Base-by-base conservation (phyloP, 2,797 vertebrate species). In the Balearica regulorum region DNA sequence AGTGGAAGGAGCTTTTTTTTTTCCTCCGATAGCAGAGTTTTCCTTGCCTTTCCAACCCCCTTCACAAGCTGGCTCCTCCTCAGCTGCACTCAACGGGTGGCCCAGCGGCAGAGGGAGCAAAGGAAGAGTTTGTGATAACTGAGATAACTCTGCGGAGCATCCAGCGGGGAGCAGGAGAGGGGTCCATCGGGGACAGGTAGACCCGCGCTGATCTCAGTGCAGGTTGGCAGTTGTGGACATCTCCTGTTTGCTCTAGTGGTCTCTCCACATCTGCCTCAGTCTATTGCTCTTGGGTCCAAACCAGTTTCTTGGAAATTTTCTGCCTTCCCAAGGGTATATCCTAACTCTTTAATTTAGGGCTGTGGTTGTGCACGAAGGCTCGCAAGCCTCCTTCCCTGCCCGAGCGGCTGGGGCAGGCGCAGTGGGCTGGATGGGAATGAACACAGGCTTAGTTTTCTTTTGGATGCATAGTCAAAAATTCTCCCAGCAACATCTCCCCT, bases 381-480 rank as follows among this genome's bases (percentile, higher is more conserved):
- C 0, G 0, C 0, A 11, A 70, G n/a, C 60, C 33, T 65, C 35
- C n/a, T 58, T 44, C 41, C 16, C 57, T 65, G 39, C 69, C 57
- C 0, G 0, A 35, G 41, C 33, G 39, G 24, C 35, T 26, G 39
- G 55, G 65, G 12, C 33, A 33, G 53, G 33, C 3, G 1, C 22
- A 54, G 19, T 4, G 6, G 70, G 49, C 31, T 53, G 62, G n/a
- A 6, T 37, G 44, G 43, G 51, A 24, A 51, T 4, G 8, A 78
- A 61, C 39, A 21, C 21, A 46, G 75, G 15, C 26, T 64, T 51
- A 19, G 5, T 72, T 53, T 70, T 66, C 26, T 69, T 61, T 29
- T 64, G 60, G 51, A 53, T 28, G 26, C 26, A 53, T 53, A 9
- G 51, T 41, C 72, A 71, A 11, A 83, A 83, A 46, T 68, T 80